phyloP scores from a whole-genome alignment of 2,113 vertebrate genomes.

The Kryptolebias marmoratus region DNA sequence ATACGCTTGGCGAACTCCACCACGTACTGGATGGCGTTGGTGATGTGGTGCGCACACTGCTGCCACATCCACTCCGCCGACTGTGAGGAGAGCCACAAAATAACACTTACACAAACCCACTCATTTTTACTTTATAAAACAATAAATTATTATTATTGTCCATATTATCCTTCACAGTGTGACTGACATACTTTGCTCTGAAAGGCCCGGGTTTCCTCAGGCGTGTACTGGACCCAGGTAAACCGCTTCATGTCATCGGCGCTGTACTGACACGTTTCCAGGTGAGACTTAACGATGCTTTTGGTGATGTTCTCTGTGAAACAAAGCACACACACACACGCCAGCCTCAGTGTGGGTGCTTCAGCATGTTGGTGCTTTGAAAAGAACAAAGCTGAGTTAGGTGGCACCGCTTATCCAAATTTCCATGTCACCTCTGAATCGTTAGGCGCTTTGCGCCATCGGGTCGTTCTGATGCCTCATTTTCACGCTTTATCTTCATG shows the following conservation, averaged over 20 bases:
- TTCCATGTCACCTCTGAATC: constrained; percentile 16
- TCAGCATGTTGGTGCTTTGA: background rate
- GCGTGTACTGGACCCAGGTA: constrained; percentile 85
- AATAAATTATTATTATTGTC: background rate
- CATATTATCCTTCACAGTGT: background rate
- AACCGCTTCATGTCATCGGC: constrained; percentile 88
- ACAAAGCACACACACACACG: constrained; percentile 11
- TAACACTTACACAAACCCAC: background rate
- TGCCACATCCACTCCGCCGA: constrained; percentile 90
- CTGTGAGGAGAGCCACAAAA: constrained; percentile 54
- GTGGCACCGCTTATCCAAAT: background rate
- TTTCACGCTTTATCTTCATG: constrained; percentile 1
- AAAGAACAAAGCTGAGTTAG: constrained; percentile 3
- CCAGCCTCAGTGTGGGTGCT: constrained; percentile 1
- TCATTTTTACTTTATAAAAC: too few relatives aligned
- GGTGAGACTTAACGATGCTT: constrained; percentile 87
- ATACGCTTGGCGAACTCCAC: constrained; percentile 91
- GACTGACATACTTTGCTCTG: constrained; percentile 85
- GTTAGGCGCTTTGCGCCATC: constrained; percentile 5
- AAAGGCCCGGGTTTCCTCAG: constrained; percentile 84
- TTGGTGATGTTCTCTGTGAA: constrained; percentile 83
- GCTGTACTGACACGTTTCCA: constrained; percentile 92
- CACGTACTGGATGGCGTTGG: constrained; percentile 89
- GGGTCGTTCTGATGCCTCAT: constrained; percentile 6
- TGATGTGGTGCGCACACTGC: constrained; percentile 87